These are phyloP conservation scores for Zosterops japonicus DNA, from an alignment of 2,113 vertebrate genomes.

Conservation along the genomic window DNA sequence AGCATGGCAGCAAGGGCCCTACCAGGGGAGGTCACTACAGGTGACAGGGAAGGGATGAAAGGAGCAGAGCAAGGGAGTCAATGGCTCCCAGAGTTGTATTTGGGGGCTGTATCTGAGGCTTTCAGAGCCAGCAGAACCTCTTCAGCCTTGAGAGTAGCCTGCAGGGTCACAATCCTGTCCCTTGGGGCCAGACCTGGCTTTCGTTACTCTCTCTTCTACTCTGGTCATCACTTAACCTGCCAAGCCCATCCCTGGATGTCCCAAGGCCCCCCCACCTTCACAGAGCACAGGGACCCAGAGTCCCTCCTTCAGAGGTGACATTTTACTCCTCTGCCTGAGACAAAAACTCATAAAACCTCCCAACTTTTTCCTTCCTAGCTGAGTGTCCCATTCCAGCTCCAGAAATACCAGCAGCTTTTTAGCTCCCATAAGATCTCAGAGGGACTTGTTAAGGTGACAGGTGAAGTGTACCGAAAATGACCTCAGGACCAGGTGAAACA, in stretches of 20 bases:
- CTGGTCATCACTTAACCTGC: not conserved
- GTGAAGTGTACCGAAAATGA: not conserved
- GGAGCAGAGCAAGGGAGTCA: not conserved
- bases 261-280: not conserved
- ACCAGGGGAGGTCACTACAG: not conserved
- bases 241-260: not conserved
- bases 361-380: not conserved
- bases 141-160: not conserved
- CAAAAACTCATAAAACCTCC: rapidly evolving
- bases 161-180: not conserved
- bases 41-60: not conserved
- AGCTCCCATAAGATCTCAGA: not conserved
- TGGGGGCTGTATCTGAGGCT: not conserved
- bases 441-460: not conserved
- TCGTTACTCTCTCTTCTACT: not conserved
- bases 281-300: not conserved
- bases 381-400: not conserved
- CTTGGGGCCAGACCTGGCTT: not conserved
- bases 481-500: not conserved
- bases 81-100: not conserved
- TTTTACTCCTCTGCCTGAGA: not conserved
- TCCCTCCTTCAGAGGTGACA: not conserved
- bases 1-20: rapidly evolving
- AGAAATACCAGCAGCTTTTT: not conserved
- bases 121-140: not conserved